Evolutionary conservation across 2,113 vertebrate species (phyloP).

Genomic region (Aramus guarauna): DNA sequence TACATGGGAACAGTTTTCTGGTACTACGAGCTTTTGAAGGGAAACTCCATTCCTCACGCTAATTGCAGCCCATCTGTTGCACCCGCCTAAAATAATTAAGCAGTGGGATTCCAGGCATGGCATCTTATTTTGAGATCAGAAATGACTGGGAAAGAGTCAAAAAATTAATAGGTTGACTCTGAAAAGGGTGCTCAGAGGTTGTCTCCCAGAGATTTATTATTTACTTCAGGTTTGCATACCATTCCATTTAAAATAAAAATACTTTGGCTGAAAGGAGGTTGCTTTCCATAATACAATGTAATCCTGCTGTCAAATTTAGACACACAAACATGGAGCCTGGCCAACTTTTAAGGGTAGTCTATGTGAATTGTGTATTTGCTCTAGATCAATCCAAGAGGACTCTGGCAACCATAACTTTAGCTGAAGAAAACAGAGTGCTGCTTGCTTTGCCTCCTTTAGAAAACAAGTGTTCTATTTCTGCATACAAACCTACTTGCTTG

Average conservation of each 20-base stretch:
- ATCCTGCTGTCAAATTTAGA: background rate
- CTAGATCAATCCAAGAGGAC: background rate
- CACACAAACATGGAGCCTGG: background rate
- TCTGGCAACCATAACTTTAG: background rate
- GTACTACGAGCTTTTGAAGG: background rate
- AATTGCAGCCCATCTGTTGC: slow-evolving; percentile 17
- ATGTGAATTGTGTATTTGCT: background rate
- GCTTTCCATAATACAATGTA: background rate
- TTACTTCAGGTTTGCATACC: background rate
- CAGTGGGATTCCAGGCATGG: background rate
- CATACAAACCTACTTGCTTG: background rate
- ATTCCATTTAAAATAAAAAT: background rate
- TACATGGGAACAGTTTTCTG: background rate
- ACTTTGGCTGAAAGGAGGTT: background rate
- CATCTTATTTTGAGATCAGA: slow-evolving; percentile 42
- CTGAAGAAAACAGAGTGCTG: background rate
- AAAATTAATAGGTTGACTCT: slow-evolving; percentile 32
- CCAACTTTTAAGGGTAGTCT: background rate
- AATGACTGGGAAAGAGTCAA: slow-evolving; percentile 6
- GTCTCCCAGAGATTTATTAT: background rate
- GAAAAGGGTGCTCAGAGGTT: background rate
- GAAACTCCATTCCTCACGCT: background rate
- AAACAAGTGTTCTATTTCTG: background rate
- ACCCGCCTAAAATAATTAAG: slow-evolving; percentile 24
- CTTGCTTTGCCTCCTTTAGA: background rate